Evolutionary conservation across 2,113 vertebrate genomes (phyloP), one percentile per base, ranked within the genome.

Genomic region (Strix aluco): DNA sequence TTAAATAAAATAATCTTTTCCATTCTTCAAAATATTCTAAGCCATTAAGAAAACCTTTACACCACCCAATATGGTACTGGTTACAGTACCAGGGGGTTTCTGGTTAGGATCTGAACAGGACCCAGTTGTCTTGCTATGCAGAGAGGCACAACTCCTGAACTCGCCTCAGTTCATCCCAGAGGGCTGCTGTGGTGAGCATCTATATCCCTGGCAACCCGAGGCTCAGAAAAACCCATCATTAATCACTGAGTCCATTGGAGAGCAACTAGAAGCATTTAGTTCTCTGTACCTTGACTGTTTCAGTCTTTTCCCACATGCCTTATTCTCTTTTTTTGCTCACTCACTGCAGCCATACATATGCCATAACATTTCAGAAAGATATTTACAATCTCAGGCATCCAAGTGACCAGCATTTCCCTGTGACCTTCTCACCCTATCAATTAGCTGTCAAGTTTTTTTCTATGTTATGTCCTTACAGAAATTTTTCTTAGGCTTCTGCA

Each of bases 381-480:
- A 95, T 95, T 96, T 95, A 94, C 71, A 82, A 5, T 88, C 84
- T 57, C 87, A 90, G 90, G 22, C 71, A 88, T 88, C 38, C 85
- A 57, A 95, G 55, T 78, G 85, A 88, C 85, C 85, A 95, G 38
- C 10, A 5, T 86, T 95, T 93, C 71, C 84, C 72, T 44, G 55
- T 82, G 93, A 96, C 90, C 93, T 93, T 66, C 87, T 94, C 85
- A 94, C 85, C 85, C 95, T 71, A 42, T 62, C 93, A 92, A 51
- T 19, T 84, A 94, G 58, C 74, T 66, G 70, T 49, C 1, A 0
- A 59, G 85, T 36, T 96, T 93, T 47, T 72, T 72, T 32, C 52
- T 82, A 59, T 40, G 49, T 58, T 93, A 73, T 58, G 46, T 58
- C 78, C 80, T 78, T 22, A 47, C n/a, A 67, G 52, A 88, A 88